Base-by-base conservation (phyloP, 2,113 vertebrate species). In the Pangasianodon gigas region DNA sequence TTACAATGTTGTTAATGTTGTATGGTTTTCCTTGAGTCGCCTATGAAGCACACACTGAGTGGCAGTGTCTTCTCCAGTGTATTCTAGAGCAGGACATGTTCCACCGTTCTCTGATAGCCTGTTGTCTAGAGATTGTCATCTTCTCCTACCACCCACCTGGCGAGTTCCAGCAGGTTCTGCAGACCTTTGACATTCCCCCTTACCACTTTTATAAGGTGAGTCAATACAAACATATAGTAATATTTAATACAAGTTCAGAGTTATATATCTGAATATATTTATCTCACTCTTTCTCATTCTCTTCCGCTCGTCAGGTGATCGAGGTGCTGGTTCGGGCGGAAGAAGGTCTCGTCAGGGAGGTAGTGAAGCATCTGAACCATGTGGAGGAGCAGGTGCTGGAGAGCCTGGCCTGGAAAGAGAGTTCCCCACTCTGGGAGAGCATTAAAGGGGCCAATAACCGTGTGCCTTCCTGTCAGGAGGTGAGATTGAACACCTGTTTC, bases 371-470 rank as follows among this genome's bases (percentile, higher is more conserved):
- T 92, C 96, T 99, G 77, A 98, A 99, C 93, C 97, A 97, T 86
- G 96, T 99, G 60, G 98, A 99, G 92, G 98, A 99, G 85, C 97
- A 98, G 94, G 98, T 99, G 79, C 92, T 99, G 94, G 98, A 98
- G 90, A 97, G 96, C 14, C 94, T 98, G 96, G 97, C 98, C 0
- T 99, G 98, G 98, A 97, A 94, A 91, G 92, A 87, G 11, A 95
- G 96, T 51, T 99, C 98, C 0, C 97, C 97, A 0, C 89, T 99
- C 85, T 99, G 98, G 98, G 97, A 98, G 46, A 97, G 94, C 90
- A 97, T 99, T 77, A 93, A 91, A 71, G 96, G 95, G 0, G 96
- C 96, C 77, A 97, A 97, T 88, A 97, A 97, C 92, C 97, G 92
- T 79, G 94, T 97, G 86, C 98, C 98, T 0, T 92, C 94, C 0